Base-by-base conservation (phyloP, 2,888 invertebrate genomes). In the Asteroscopus sphinx region DNA sequence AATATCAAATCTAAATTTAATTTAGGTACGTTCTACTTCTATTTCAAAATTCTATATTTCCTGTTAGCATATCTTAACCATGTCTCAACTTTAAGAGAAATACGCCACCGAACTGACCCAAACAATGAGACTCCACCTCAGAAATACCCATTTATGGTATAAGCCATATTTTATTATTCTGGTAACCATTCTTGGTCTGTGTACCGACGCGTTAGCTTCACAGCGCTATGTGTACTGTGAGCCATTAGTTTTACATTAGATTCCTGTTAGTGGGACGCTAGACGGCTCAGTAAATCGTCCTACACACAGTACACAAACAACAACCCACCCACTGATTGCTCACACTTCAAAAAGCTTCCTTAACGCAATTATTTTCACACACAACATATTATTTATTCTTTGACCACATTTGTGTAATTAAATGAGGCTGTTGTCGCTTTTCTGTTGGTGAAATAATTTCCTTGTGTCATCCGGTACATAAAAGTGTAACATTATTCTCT, bases 171-270 rank as follows among this genome's bases (percentile, higher is more conserved):
- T n/a, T n/a, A n/a, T n/a, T n/a, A n/a, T n/a, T n/a, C n/a, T n/a
- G n/a, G n/a, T n/a, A n/a, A n/a, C n/a, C n/a, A n/a, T n/a, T n/a
- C n/a, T n/a, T n/a, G n/a, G n/a, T 25, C 15, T 35, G 42, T 28
- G 7, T 42, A 5, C n/a, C 6, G 0, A 26, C n/a, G 9, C 26
- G 26, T n/a, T 17, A 6, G 3, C 13, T 28, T 37, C 28, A 28
- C 21, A 4, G 4, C n/a, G 21, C 6, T 6, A 15, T 21, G 26
- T 47, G 21, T 21, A 37, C 59, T 53, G 30, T 9, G 35, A 51
- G 17, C 48, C 49, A 64, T 69, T 61, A 58, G 33, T 32, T 54
- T 26, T 12, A 56, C 56, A 69, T 69, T 56, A 73, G 47, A 37
- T 5, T 52, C 11, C 46, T 61, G 40, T n/a, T 57, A 56, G 46